Evolutionary conservation across 2,888 invertebrate genomes (phyloP), one percentile per base, ranked within the genome.

Genomic region (Encarsia formosa): DNA sequence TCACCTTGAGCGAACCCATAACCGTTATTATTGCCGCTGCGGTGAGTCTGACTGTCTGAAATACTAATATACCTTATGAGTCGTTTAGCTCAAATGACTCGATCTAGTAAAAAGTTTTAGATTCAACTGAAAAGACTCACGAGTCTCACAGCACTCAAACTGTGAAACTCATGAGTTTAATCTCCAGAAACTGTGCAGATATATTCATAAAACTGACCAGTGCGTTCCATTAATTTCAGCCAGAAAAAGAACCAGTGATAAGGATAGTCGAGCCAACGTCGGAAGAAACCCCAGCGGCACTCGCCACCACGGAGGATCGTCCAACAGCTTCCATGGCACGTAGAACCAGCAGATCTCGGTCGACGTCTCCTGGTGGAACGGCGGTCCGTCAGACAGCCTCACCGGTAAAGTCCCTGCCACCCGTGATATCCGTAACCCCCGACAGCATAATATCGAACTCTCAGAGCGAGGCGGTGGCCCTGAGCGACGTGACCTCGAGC

Each of bases 361-460:
- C 68, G 4, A 22, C 65, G 6, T 66, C 67, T 1, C 66, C 59
- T 29, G 61, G 34, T 41, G 35, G 23, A 20, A 31, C 41, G 16
- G 40, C 50, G 4, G 57, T 64, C 6, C 60, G 70, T 19, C 71
- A 72, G 56, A 73, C 69, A 11, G 71, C 73, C 5, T 71, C 73
- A 3, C 68, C 72, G 18, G 68, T 70, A 26, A 66, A 65, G 59
- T 69, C 69, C 16, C 57, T 74, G 34, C 71, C 71, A 32, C 71
- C 73, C 5, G 68, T 66, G 8, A 74, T 70, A 26, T 70, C 71
- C 22, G 69, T 71, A 2, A 69, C 71, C 23, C 69, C 72, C n/a
- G 72, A 72, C 45, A 62, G 61, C 3, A 63, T 66, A 5, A 63
- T 64, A 26, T 49, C 54, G 15, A 49, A 53, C 16, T 41, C 56